Evolutionary conservation across 2,797 vertebrate species (phyloP), one percentile per base, ranked within the genome.

Genomic region (Gambusia yucatana): DNA sequence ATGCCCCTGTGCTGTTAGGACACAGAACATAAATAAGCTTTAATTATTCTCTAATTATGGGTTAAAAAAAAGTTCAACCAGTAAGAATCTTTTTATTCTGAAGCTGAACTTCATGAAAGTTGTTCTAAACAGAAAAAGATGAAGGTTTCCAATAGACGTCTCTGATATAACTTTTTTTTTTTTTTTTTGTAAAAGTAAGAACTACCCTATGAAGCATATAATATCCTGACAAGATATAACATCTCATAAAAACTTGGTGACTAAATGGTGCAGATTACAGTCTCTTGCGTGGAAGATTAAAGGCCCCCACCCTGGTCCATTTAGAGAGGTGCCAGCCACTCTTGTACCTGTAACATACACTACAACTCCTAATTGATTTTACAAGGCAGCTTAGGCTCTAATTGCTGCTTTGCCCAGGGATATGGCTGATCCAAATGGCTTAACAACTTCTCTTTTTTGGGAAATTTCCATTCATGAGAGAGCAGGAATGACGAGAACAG

Each of bases 331-430:
- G 79, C 65, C 85, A 88, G 81, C 82, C 77, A 61, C 85, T 80
- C 82, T 71, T 87, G 87, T 86, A 94, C 88, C 92, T 94, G 89
- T 84, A 88, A 90, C 84, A 88, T 79, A 91, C 80, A 84, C 91
- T 86, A 81, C 82, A 87, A 83, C 84, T 88, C 86, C 85, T 92
- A 91, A 94, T 93, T 94, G 87, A 90, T 93, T 94, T 93, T 91
- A 89, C 92, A 94, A 93, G 92, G 90, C 87, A 94, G 91, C 93
- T 94, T 94, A 93, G 89, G 81, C 88, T 89, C 87, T 92, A 93
- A 94, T 93, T 94, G 90, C 86, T 87, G 88, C 93, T 93, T 92
- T 91, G 87, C 86, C 88, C 84, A 86, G 84, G 86, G 90, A 93
- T 85, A 92, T 90, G 91, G 87, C 74, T 82, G 88, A 93, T 93